A percentile compares a stretch with the other conserved stretches of the same genome.
Conservation (phyloP, 2,113 vertebrate genomes). For the Hyaena hyaena region DNA sequence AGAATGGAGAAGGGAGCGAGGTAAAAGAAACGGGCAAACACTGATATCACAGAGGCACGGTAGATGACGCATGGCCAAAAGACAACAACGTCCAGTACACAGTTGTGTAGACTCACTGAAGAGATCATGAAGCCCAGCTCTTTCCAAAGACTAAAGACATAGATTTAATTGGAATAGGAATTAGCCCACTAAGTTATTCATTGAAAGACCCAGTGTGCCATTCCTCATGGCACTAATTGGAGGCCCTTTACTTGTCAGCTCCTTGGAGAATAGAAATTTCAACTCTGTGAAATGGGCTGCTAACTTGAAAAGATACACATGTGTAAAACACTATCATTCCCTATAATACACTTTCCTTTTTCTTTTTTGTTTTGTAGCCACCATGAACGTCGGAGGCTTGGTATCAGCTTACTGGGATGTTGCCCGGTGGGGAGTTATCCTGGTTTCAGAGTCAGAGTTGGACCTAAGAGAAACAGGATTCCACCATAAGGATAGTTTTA, state of each 20-base stretch:
- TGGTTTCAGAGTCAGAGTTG: background rate
- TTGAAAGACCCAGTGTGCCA: background rate
- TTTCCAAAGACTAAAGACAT: background rate
- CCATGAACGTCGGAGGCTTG: background rate
- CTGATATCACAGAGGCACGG: background rate
- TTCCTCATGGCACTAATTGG: background rate
- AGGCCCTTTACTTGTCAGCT: background rate
- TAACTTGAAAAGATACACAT: background rate
- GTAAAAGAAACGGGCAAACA: background rate
- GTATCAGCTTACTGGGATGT: background rate
- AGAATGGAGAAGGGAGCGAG: background rate
- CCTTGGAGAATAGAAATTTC: background rate
- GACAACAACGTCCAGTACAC: no score
- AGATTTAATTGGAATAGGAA: background rate
- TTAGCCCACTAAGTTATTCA: background rate
- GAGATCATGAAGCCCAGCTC: background rate
- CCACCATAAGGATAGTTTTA: background rate
- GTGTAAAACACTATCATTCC: background rate
- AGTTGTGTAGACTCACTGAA: background rate
- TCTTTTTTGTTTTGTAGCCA: background rate
- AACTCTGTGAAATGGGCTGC: background rate
- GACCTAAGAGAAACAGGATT: background rate
- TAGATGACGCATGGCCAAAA: background rate
- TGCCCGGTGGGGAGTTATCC: background rate
- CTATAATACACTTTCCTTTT: background rate